Evolutionary conservation across 2,888 invertebrate genomes (phyloP).

Genomic region (Terebella lapidaria): DNA sequence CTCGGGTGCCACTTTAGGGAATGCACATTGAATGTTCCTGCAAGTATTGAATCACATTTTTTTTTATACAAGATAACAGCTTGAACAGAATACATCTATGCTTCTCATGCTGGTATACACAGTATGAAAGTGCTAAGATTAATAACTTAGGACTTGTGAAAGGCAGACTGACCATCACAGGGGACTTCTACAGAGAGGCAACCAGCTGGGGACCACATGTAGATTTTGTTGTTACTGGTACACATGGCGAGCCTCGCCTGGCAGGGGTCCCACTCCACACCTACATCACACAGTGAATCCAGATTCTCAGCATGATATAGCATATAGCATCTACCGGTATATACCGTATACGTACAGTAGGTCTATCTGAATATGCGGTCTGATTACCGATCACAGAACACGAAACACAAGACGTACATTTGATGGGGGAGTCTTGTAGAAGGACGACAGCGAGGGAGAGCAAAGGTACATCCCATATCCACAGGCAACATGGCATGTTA

Average conservation of each 20-base stretch:
- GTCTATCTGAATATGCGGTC: no score
- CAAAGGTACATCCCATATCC: constrained; percentile 52
- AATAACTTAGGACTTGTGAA: background rate
- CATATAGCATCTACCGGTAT: no score
- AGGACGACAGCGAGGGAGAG: constrained; percentile 45
- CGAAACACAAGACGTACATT: constrained; percentile 32
- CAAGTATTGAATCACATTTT: constrained; percentile 5
- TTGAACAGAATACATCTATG: no score
- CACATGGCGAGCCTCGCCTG: constrained; percentile 50
- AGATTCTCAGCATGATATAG: no score
- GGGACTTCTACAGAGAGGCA: constrained; percentile 49
- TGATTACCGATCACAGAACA: background rate
- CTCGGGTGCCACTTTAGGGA: constrained; percentile 47
- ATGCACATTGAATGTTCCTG: constrained; percentile 45
- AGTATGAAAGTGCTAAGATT: background rate
- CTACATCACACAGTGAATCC: constrained; percentile 25
- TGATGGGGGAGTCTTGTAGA: constrained; percentile 49
- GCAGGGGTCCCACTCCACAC: constrained; percentile 50
- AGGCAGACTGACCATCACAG: constrained; percentile 33
- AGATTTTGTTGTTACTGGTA: constrained; percentile 52
- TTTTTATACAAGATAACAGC: no score
- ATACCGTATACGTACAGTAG: no score
- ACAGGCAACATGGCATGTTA: constrained; percentile 52
- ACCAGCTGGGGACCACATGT: constrained; percentile 54
- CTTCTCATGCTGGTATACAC: no score